Percentiles rank a stretch among this genome's conserved stretches.
phyloP scores from a whole-genome alignment of 2,888 invertebrate species.

The Zootermopsis nevadensis region DNA sequence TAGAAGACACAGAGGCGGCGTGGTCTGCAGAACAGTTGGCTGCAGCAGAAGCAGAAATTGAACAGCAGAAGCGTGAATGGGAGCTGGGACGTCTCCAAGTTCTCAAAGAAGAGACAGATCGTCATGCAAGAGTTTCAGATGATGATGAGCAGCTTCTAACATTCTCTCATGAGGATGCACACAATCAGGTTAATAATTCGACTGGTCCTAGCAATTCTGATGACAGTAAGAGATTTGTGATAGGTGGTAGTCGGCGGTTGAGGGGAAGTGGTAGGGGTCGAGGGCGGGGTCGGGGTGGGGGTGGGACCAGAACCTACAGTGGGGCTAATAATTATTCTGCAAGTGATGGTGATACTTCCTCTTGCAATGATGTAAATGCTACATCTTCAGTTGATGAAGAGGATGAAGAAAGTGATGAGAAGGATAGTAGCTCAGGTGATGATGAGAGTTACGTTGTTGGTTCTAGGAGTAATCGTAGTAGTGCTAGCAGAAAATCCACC shows the following conservation, averaged over 20 bases:
- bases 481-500: background rate
- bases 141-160: slow-evolving; percentile 76
- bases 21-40: slow-evolving; percentile 84
- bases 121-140: slow-evolving; percentile 66
- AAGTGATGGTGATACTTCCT: slow-evolving; percentile 30
- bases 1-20: slow-evolving; percentile 87
- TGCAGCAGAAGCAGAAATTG: slow-evolving; percentile 89
- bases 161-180: slow-evolving; percentile 80
- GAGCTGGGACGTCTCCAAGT: slow-evolving; percentile 84
- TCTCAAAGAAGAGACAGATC: slow-evolving; percentile 73
- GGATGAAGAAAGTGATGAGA: slow-evolving; percentile 31
- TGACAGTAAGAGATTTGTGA: slow-evolving; percentile 60
- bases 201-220: slow-evolving; percentile 59
- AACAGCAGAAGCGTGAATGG: slow-evolving; percentile 88
- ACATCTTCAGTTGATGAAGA: slow-evolving; percentile 18
- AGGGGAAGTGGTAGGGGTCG: slow-evolving; percentile 58
- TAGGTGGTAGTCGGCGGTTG: slow-evolving; percentile 56
- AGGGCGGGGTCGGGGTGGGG: slow-evolving; percentile 45
- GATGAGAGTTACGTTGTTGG: slow-evolving; percentile 22
- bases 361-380: slow-evolving; percentile 2
- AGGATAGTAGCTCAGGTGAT: slow-evolving; percentile 23
- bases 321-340: slow-evolving; percentile 22
- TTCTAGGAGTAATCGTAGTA: slow-evolving; percentile 28
- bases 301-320: slow-evolving; percentile 26
- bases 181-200: slow-evolving; percentile 84